Percentiles rank a stretch among this genome's conserved stretches.
These are phyloP conservation scores for Blomia tropicalis DNA, from an alignment of 2,888 invertebrate species.

Conservation along the genomic window DNA sequence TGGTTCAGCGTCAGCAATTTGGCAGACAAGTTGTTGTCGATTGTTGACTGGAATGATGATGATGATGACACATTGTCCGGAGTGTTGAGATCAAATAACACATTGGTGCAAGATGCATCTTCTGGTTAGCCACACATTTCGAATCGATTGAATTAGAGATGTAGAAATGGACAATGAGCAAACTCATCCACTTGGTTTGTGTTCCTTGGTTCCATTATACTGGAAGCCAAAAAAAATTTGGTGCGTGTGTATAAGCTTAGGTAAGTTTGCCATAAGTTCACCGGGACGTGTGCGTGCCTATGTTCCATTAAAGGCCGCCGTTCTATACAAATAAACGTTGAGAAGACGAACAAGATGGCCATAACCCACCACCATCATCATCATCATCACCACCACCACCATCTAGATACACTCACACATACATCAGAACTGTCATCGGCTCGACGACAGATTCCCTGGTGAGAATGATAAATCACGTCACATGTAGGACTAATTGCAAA, in stretches of 20 bases:
- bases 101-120: not conserved
- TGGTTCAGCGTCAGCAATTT: not conserved
- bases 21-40: not conserved
- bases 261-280: too few relatives aligned
- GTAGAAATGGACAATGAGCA: not conserved
- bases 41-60: too few relatives aligned
- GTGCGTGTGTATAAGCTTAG: too few relatives aligned
- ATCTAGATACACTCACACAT: not conserved
- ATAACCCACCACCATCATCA: not conserved
- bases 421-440: not conserved
- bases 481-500: conserved; percentile 1
- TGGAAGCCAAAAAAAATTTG: too few relatives aligned
- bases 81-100: not conserved
- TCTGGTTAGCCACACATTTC: not conserved
- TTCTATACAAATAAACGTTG: too few relatives aligned
- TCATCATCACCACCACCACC: not conserved
- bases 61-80: not conserved
- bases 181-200: not conserved
- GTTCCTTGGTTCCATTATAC: too few relatives aligned
- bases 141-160: not conserved
- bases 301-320: too few relatives aligned
- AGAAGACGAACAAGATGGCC: too few relatives aligned
- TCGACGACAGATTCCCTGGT: not conserved
- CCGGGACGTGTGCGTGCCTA: too few relatives aligned
- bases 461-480: conserved; percentile 1